phyloP scores from a whole-genome alignment of 2,797 vertebrate species.

The Spinus olivaceus region DNA sequence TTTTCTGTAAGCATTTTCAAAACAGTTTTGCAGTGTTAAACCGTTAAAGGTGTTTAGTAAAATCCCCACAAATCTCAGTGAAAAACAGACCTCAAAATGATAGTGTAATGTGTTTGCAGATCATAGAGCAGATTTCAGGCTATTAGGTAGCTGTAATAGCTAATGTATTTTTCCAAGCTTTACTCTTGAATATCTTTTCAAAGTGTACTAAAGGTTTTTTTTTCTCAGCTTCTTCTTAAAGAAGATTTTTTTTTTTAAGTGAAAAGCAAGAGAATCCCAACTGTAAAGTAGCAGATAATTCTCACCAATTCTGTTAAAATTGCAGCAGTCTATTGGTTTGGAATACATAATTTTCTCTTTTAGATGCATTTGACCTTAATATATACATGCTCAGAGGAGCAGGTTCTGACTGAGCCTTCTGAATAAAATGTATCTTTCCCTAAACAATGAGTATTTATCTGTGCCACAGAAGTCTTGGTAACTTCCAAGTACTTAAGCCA shows the following conservation, averaged over 20 bases:
- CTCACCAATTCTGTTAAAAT: slow-evolving; percentile 8
- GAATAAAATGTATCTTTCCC: background rate
- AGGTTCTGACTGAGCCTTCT: background rate
- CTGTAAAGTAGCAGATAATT: slow-evolving; percentile 25
- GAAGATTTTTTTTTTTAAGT: background rate
- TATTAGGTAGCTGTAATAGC: background rate
- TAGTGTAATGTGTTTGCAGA: background rate
- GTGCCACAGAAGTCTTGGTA: background rate
- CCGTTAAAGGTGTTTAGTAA: background rate
- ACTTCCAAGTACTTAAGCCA: slow-evolving; percentile 9
- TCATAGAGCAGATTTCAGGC: background rate
- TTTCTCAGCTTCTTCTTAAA: background rate
- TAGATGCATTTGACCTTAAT: background rate
- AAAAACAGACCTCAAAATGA: slow-evolving; percentile 26
- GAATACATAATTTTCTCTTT: slow-evolving; percentile 6
- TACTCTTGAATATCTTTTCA: background rate
- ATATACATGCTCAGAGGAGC: background rate
- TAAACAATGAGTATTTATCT: slow-evolving; percentile 27
- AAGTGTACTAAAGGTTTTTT: background rate
- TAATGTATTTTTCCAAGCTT: background rate
- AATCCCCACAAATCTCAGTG: background rate
- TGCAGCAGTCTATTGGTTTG: background rate
- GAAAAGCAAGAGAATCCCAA: background rate
- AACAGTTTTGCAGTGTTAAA: background rate
- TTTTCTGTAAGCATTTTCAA: background rate